Conservation (phyloP, 2,888 invertebrate genomes). For the Coelinius sp. region DNA sequence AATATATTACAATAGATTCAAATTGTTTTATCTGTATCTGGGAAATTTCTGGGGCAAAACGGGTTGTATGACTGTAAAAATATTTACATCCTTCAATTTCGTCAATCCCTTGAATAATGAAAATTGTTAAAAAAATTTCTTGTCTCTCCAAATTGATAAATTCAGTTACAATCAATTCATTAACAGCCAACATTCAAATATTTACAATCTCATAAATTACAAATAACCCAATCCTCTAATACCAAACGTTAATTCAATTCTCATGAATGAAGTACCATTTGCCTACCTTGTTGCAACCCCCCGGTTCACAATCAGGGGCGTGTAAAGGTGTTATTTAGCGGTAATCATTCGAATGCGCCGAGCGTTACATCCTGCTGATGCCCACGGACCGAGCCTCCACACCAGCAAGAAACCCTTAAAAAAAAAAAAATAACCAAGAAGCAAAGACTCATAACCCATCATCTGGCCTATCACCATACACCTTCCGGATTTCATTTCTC, state of each 20-base stretch:
- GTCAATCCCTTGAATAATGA: too few relatives aligned
- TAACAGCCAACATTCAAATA: neutral
- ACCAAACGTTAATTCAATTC: conserved; percentile 14
- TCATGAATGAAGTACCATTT: conserved; percentile 21
- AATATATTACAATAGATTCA: too few relatives aligned
- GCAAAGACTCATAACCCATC: conserved; percentile 11
- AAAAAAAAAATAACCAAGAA: neutral
- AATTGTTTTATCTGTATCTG: too few relatives aligned
- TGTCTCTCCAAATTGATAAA: too few relatives aligned
- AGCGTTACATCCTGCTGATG: conserved; percentile 37
- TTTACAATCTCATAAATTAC: neutral
- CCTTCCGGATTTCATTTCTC: conserved; percentile 17
- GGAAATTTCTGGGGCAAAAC: too few relatives aligned
- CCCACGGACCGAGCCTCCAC: conserved; percentile 7
- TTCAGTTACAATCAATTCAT: too few relatives aligned
- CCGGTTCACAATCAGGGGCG: conserved; percentile 8
- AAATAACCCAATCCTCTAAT: conserved; percentile 8
- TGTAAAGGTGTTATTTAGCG: conserved; percentile 36
- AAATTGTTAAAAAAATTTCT: too few relatives aligned
- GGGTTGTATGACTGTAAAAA: too few relatives aligned
- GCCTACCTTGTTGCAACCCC: conserved; percentile 26
- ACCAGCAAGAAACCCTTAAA: neutral
- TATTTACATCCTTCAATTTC: too few relatives aligned
- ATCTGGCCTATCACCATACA: conserved; percentile 4
- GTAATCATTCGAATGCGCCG: conserved; percentile 28